Evolutionary conservation across 2,888 invertebrate genomes (phyloP).

Genomic region (Hypolimnas misippus): DNA sequence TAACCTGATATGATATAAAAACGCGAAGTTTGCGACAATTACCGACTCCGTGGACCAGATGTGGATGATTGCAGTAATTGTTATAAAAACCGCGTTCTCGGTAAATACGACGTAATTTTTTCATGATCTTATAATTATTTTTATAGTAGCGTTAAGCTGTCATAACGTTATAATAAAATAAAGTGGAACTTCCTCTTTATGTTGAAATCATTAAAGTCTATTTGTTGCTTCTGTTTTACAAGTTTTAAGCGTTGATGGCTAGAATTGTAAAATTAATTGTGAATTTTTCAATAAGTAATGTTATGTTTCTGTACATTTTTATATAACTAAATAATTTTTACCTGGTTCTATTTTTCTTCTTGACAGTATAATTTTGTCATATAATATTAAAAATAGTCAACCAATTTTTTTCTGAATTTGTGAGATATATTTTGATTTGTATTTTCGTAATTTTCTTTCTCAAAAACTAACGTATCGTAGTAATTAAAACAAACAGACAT

Average conservation of each 20-base stretch:
- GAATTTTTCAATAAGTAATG: not conserved
- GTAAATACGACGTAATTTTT: conserved; percentile 21
- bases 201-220: not conserved
- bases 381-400: too few species aligned
- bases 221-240: not conserved
- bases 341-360: too few species aligned
- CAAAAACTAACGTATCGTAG: too few species aligned
- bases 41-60: conserved; percentile 15
- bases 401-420: too few species aligned
- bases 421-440: too few species aligned
- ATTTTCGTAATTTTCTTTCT: too few species aligned
- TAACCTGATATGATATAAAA: conserved; percentile 5
- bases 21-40: conserved; percentile 15
- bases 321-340: too few species aligned
- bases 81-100: conserved; percentile 24
- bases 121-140: conserved; percentile 32
- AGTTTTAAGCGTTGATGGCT: not conserved
- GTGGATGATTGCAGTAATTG: conserved; percentile 24
- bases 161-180: conserved; percentile 20
- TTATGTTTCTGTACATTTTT: not conserved
- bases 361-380: too few species aligned
- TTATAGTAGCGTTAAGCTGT: conserved; percentile 29
- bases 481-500: too few species aligned
- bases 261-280: not conserved
- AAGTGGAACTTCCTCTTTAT: conserved; percentile 17